Conservation (phyloP, 1,140 invertebrate genomes). For the Drosophila sechellia region DNA sequence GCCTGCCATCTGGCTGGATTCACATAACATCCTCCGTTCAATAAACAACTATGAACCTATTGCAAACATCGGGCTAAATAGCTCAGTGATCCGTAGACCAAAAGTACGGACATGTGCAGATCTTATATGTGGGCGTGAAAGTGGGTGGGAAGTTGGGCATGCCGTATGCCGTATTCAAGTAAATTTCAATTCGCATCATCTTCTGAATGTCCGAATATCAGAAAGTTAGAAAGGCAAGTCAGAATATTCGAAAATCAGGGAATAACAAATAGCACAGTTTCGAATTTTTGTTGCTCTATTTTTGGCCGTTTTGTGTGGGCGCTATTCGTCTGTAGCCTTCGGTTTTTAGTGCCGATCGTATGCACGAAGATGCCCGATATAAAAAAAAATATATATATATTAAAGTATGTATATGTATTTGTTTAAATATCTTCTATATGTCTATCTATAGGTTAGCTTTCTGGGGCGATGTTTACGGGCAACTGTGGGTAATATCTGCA, state of each 20-base stretch:
- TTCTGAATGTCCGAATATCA: conserved; percentile 40
- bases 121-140: neutral
- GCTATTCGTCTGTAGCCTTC: conserved; percentile 66
- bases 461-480: conserved; percentile 46
- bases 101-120: neutral
- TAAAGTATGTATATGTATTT: conserved; percentile 34
- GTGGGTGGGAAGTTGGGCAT: conserved; percentile 18
- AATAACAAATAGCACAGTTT: conserved; percentile 79
- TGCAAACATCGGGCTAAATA: conserved; percentile 8
- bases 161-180: conserved; percentile 42
- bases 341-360: conserved; percentile 42
- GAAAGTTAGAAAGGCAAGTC: neutral
- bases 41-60: conserved; percentile 13
- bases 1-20: conserved; percentile 16
- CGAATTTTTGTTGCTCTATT: conserved; percentile 66
- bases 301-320: conserved; percentile 71
- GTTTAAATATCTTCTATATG: conserved; percentile 32
- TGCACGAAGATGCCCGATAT: conserved; percentile 33
- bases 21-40: conserved; percentile 8
- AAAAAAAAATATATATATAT: conserved; percentile 20
- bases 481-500: conserved; percentile 41
- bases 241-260: conserved; percentile 46
- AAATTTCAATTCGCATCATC: conserved; percentile 78
- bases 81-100: conserved; percentile 8
- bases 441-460: conserved; percentile 53